Percentiles rank a stretch among this genome's conserved stretches.
These are phyloP conservation scores for Cygnus buccinator DNA, from an alignment of 2,113 vertebrate genomes.

Conservation along the genomic window DNA sequence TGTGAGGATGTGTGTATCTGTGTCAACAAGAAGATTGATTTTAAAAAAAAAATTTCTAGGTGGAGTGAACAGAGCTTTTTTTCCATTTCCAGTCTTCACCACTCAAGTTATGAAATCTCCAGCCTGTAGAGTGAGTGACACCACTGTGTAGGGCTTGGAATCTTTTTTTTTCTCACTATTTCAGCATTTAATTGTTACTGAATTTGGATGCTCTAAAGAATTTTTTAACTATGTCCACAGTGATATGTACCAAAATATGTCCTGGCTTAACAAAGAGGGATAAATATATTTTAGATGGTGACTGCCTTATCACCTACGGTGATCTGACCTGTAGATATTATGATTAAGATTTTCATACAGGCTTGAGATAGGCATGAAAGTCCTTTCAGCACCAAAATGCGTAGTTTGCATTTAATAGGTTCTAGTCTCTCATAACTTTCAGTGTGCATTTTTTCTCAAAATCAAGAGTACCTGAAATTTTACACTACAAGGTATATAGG, in stretches of 20 bases:
- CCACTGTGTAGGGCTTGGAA: not conserved
- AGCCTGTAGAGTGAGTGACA: not conserved
- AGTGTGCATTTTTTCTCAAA: not conserved
- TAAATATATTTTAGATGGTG: not conserved
- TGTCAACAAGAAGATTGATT: not conserved
- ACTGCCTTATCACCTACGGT: not conserved
- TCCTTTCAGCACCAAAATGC: not conserved
- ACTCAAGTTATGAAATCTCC: not conserved
- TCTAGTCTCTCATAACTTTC: not conserved
- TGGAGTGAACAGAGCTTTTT: not conserved
- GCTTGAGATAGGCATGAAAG: not conserved
- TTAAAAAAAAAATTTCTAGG: no score
- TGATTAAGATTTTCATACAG: not conserved
- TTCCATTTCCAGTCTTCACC: not conserved
- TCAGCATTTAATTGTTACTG: not conserved
- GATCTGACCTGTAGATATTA: not conserved
- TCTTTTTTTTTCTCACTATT: not conserved
- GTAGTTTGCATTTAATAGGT: not conserved
- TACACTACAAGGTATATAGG: not conserved
- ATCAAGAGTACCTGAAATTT: not conserved
- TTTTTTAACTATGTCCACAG: not conserved
- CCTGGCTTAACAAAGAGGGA: not conserved
- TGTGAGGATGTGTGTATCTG: not conserved
- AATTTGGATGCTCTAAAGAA: not conserved
- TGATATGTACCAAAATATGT: not conserved